Conservation (phyloP, 2,113 vertebrate genomes). For the Dipodomys ordii region DNA sequence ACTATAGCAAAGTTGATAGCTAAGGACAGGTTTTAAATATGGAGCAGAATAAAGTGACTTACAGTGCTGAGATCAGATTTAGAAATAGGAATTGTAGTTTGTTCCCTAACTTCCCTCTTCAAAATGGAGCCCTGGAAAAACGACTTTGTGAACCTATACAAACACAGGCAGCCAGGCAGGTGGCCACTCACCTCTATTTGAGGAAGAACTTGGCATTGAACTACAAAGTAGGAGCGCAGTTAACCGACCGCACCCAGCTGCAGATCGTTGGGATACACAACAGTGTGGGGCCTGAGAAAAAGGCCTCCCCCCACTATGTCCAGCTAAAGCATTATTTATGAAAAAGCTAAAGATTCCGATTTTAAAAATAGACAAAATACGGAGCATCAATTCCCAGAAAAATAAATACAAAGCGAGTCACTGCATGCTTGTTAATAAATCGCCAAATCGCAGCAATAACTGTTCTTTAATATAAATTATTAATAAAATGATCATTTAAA, state of each 20-base stretch:
- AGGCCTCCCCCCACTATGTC: background rate
- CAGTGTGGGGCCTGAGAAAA: background rate
- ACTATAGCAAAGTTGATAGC: background rate
- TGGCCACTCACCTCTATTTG: background rate
- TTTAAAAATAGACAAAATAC: background rate
- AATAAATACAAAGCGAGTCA: slow-evolving; percentile 34
- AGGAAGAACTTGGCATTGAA: background rate
- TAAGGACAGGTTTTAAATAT: background rate
- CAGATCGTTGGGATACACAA: background rate
- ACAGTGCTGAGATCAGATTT: background rate
- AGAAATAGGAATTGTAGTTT: background rate
- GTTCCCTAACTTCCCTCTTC: background rate
- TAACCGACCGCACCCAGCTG: background rate
- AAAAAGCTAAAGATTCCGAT: slow-evolving; percentile 23
- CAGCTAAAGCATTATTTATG: background rate
- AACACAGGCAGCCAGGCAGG: background rate
- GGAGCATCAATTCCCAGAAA: background rate
- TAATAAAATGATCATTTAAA: slow-evolving; percentile 17
- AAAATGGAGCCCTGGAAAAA: background rate
- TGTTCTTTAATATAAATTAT: background rate
- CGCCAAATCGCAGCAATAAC: background rate
- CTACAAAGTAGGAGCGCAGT: background rate
- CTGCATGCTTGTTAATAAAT: background rate
- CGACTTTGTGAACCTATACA: background rate
- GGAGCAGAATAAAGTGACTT: background rate